phyloP scores from a whole-genome alignment of 2,113 vertebrate species.

The Baryphthengus martii region DNA sequence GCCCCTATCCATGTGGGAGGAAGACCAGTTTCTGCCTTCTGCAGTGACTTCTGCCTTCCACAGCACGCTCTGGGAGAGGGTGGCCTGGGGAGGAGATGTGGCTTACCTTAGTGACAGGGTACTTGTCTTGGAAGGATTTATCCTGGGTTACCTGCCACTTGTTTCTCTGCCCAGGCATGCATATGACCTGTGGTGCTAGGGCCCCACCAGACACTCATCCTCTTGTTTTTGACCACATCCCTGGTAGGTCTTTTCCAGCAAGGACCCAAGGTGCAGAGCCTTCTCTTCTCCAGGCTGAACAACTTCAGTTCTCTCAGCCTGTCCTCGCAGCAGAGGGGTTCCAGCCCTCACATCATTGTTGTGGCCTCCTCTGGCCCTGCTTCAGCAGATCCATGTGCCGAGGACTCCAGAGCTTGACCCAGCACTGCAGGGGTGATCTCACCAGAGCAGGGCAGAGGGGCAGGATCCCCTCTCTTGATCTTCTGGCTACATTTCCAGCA shows the following conservation, averaged over 20 bases:
- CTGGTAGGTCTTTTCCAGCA: not conserved
- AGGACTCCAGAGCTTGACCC: not conserved
- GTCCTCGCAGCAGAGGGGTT: not conserved
- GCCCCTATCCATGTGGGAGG: accelerated
- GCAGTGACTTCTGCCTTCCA: not conserved
- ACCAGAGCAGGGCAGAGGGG: too few species aligned
- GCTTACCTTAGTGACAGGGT: not conserved
- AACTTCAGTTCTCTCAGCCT: not conserved
- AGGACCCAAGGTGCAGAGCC: not conserved
- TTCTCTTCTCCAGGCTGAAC: not conserved
- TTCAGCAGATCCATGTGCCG: not conserved
- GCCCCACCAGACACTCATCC: not conserved
- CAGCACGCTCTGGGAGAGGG: not conserved
- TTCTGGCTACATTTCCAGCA: not conserved
- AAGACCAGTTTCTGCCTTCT: not conserved
- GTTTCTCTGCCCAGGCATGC: not conserved
- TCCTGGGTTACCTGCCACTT: not conserved
- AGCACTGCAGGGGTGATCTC: not conserved
- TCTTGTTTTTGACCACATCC: not conserved
- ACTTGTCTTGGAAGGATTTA: not conserved
- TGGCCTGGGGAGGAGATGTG: not conserved
- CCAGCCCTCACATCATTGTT: not conserved
- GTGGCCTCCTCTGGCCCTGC: too few species aligned
- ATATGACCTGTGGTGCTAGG: not conserved
- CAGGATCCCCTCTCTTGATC: too few species aligned